Conservation (phyloP, 2,113 vertebrate genomes). For the Pipa parva region DNA sequence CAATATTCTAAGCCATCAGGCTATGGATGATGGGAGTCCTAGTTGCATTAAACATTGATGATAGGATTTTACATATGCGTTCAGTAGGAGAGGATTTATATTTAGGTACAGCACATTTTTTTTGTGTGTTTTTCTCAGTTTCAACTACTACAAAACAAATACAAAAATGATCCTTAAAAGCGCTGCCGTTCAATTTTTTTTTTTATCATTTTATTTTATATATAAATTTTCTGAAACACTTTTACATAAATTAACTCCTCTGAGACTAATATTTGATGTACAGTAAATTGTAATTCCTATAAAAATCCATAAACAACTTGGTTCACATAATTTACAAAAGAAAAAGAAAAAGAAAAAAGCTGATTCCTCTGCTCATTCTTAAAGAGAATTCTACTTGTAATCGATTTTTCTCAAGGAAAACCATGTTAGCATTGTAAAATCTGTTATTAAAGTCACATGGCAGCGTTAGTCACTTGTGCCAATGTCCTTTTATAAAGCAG, state of each 20-base stretch:
- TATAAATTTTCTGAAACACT: constrained; percentile 98
- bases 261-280: constrained; percentile 99
- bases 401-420: constrained; percentile 62
- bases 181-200: constrained; percentile 77
- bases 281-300: constrained; percentile 94
- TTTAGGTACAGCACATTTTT: no score
- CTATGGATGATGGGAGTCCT: no score
- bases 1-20: no score
- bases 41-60: no score
- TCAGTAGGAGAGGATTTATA: no score
- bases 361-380: constrained; percentile 82
- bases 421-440: constrained; percentile 68
- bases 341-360: constrained; percentile 83
- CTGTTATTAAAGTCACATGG: constrained; percentile 69
- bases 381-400: constrained; percentile 74
- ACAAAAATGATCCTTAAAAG: constrained; percentile 62
- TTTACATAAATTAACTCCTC: constrained; percentile 99
- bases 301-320: constrained; percentile 92
- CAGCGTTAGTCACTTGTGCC: constrained; percentile 76
- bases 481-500: constrained; percentile 77
- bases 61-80: no score
- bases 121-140: not conserved
- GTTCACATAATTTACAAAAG: constrained; percentile 97
- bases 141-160: constrained; percentile 24
- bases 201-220: constrained; percentile 87